Percentiles rank a stretch among this genome's conserved stretches.
These are phyloP conservation scores for Microtus richardsoni DNA, from an alignment of 2,113 vertebrate species.

Conservation along the genomic window DNA sequence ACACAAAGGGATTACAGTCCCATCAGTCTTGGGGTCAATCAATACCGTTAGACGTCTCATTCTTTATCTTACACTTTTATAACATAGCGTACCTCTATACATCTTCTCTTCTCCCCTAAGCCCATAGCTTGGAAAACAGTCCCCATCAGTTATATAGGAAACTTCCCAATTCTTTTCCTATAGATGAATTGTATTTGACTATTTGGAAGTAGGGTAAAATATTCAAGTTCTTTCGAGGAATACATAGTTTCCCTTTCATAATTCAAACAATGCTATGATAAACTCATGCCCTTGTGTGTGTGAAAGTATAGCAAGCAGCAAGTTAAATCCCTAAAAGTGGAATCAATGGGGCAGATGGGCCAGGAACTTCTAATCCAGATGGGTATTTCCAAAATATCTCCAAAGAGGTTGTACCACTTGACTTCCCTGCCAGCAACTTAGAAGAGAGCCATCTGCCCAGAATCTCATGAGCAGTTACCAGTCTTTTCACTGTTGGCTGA, in stretches of 20 bases:
- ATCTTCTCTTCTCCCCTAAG: neutral
- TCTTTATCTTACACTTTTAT: neutral
- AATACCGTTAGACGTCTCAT: neutral
- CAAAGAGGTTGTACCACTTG: conserved; percentile 14
- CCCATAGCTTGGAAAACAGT: neutral
- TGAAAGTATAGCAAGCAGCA: neutral
- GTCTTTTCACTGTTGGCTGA: neutral
- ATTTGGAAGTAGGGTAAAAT: neutral
- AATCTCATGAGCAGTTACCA: neutral
- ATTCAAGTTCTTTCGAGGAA: neutral
- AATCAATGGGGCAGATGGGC: neutral
- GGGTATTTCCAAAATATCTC: conserved; percentile 17
- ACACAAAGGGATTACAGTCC: neutral
- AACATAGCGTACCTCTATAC: neutral
- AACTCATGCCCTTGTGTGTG: neutral
- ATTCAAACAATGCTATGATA: neutral
- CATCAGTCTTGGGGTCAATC: neutral
- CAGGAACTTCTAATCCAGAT: conserved; percentile 3
- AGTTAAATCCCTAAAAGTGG: conserved; percentile 6
- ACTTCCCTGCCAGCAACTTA: neutral
- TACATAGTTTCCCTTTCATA: neutral
- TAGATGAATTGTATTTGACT: neutral
- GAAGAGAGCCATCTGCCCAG: neutral
- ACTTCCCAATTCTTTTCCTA: neutral
- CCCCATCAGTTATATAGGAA: neutral